A percentile compares a stretch with the other conserved stretches of the same genome.
Conservation (phyloP, 2,888 invertebrate species). For the Eristalis pertinax region DNA sequence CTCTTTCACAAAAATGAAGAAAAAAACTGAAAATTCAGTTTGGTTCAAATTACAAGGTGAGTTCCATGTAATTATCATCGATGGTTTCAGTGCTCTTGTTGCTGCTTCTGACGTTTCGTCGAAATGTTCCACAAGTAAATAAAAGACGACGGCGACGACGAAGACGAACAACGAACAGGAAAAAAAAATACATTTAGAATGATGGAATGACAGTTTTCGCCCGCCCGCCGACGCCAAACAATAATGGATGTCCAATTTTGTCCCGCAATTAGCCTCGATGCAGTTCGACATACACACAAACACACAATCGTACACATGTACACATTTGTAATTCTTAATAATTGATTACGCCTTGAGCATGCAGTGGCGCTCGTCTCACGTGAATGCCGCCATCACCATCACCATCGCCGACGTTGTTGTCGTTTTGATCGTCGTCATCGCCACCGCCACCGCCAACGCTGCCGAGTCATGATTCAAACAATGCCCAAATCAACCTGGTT, state of each 20-base stretch:
- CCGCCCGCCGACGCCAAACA: conserved; percentile 55
- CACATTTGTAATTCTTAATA: conserved; percentile 60
- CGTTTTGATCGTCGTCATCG: not conserved
- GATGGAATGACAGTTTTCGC: conserved; percentile 73
- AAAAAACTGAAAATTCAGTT: conserved; percentile 31
- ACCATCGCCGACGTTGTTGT: conserved; percentile 53
- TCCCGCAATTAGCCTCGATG: conserved; percentile 63
- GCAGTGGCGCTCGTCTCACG: conserved; percentile 34
- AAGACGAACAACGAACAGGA: conserved; percentile 12
- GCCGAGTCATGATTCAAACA: conserved; percentile 61
- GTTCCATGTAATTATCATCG: conserved; percentile 74
- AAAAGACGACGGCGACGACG: not conserved
- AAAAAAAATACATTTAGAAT: conserved; percentile 70
- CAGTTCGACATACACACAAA: conserved; percentile 9
- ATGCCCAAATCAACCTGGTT: conserved; percentile 71
- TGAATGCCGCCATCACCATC: conserved; percentile 23
- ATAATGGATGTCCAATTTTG: conserved; percentile 67
- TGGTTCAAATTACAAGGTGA: conserved; percentile 81
- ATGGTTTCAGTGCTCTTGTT: conserved; percentile 59
- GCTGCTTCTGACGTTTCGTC: conserved; percentile 62
- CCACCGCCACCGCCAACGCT: conserved; percentile 51
- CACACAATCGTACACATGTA: not conserved
- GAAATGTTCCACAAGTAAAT: conserved; percentile 41
- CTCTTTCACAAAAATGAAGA: not conserved
- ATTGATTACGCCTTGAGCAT: conserved; percentile 65